Evolutionary conservation across 2,113 vertebrate species (phyloP), one percentile per base, ranked within the genome.

Genomic region (Indri indri): DNA sequence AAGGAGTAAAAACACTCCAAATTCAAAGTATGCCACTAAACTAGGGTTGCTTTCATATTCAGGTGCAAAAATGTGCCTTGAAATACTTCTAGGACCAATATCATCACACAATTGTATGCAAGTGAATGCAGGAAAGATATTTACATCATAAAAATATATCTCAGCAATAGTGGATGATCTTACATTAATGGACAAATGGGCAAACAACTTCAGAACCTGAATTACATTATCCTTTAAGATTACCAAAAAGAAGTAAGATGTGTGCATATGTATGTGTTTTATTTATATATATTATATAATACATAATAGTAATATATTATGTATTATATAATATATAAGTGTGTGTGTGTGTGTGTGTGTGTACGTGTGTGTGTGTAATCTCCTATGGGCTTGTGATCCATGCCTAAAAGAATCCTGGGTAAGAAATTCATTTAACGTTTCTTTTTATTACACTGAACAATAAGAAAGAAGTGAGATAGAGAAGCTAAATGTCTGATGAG

Each of bases 21-120:
- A 77, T 93, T 93, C 52, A 90, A 96, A 86, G 16, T 85, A 20
- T 68, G 32, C 23, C 87, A 76, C 27, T 92, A 70, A 96, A 92
- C 13, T 66, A 65, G 63, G 42, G 16, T 83, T 23, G 23, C 14
- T 81, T 93, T 87, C 70, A 81, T 59, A 96, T 42, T 74, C n/a
- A 57, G 12, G 13, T 40, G 4, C 37, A 82, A 91, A 89, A 91
- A 70, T 91, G 17, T 88, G 32, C 25, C 37, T 94, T 52, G 27
- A 95, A 95, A 83, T 81, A 90, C 27, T 80, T 71, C 66, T 77
- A 90, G 18, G 5, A 52, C 45, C 25, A 84, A 42, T 76, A 63
- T 74, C 54, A 71, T 87, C 13, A 50, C 16, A 85, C 6, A 90
- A 82, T 18, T 93, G 3, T 14, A 65, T 50, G 40, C 22, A 61